These are phyloP conservation scores for Gymnobelideus leadbeateri DNA, from an alignment of 2,113 vertebrate species.

Conservation along the genomic window DNA sequence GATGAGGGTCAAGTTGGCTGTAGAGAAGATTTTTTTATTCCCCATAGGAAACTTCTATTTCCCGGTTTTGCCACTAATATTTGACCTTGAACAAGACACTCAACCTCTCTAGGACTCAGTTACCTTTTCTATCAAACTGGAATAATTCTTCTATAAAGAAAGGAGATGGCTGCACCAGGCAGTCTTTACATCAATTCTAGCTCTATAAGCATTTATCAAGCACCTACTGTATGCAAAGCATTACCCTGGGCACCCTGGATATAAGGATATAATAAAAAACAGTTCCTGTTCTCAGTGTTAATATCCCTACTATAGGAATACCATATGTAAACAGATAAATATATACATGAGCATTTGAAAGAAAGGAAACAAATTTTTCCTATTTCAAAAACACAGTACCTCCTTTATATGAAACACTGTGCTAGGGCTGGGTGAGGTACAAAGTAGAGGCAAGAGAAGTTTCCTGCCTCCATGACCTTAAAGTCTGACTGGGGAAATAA, in stretches of 20 bases:
- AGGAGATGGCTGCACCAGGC: background rate
- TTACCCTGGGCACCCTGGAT: background rate
- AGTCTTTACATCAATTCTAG: background rate
- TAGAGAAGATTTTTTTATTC: background rate
- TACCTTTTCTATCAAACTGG: background rate
- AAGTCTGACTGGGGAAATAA: background rate
- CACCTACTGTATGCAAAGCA: background rate
- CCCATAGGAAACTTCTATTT: background rate
- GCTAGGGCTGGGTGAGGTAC: background rate
- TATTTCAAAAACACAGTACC: background rate
- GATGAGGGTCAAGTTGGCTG: background rate
- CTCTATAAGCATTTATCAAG: background rate
- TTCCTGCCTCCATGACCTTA: background rate
- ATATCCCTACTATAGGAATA: background rate
- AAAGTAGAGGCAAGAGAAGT: background rate
- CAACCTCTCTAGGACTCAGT: background rate
- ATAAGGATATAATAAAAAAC: background rate
- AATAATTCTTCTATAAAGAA: background rate
- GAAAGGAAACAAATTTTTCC: background rate
- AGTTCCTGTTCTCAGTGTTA: background rate
- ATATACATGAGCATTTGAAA: background rate
- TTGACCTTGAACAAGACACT: background rate
- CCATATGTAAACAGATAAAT: background rate
- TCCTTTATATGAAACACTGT: background rate
- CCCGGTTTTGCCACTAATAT: background rate